Evolutionary conservation across 1,140 invertebrate genomes (phyloP).

Genomic region (Eubasilissa regina): DNA sequence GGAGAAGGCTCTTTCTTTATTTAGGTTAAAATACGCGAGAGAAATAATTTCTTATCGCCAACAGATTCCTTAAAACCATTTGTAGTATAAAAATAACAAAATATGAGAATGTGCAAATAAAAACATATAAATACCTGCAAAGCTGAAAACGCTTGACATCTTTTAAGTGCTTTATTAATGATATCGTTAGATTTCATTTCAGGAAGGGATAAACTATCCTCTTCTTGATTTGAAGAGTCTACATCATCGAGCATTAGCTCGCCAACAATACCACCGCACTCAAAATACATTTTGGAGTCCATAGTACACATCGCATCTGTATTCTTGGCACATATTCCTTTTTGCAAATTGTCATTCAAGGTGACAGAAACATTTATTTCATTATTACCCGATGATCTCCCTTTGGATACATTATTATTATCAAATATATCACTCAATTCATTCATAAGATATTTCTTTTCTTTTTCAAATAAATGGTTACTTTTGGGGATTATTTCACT

Average conservation of each 20-base stretch:
- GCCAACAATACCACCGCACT: background rate
- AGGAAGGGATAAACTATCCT: conserved; percentile 46
- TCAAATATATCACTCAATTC: conserved; percentile 19
- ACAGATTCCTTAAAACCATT: no score
- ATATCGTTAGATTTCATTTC: conserved; percentile 51
- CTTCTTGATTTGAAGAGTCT: conserved; percentile 31
- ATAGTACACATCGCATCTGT: background rate
- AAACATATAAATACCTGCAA: conserved; percentile 64
- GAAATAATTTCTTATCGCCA: no score
- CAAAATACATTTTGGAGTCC: conserved; percentile 15
- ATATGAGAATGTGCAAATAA: background rate
- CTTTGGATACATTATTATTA: background rate
- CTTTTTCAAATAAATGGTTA: conserved; percentile 5
- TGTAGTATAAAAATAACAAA: no score
- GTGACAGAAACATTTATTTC: background rate
- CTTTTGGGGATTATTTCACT: no score
- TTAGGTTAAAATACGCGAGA: no score
- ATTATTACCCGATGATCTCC: background rate
- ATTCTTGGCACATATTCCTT: background rate
- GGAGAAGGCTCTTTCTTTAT: no score
- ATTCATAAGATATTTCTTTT: conserved; percentile 19
- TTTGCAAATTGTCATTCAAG: background rate
- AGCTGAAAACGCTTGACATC: conserved; percentile 71
- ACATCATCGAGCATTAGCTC: background rate
- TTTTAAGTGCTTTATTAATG: conserved; percentile 64